Evolutionary conservation across 2,797 vertebrate genomes (phyloP).

Genomic region (Hoplostethus mediterraneus): DNA sequence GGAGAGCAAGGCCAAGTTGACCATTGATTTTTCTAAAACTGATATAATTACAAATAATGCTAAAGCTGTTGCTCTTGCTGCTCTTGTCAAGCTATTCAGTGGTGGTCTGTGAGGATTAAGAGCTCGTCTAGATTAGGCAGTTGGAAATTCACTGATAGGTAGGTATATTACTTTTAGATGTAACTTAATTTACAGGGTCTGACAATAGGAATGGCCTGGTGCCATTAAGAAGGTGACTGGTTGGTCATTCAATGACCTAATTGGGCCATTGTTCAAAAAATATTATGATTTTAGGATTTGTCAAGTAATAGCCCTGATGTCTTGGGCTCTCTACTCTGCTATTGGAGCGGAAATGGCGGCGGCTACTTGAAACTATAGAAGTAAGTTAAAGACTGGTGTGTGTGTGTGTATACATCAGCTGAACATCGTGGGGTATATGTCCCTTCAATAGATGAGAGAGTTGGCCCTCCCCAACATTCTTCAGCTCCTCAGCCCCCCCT

Average conservation of each 20-base stretch:
- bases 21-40: constrained; percentile 19
- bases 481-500: not conserved
- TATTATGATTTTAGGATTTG: too few relatives aligned
- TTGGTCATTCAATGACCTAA: too few relatives aligned
- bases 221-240: too few relatives aligned
- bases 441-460: constrained; percentile 33
- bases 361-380: too few relatives aligned
- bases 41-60: constrained; percentile 31
- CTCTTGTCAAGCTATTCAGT: not conserved
- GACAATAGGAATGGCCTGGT: too few relatives aligned
- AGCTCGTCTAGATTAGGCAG: not conserved
- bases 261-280: too few relatives aligned
- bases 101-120: not conserved
- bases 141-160: too few relatives aligned
- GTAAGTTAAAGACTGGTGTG: not conserved
- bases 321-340: not conserved
- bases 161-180: too few relatives aligned
- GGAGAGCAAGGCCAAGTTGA: constrained; percentile 18
- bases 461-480: constrained; percentile 7
- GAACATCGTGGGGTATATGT: constrained; percentile 1
- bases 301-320: not conserved
- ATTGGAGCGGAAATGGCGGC: too few relatives aligned
- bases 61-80: constrained; percentile 17
- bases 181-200: too few relatives aligned
- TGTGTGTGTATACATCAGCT: not conserved